Base-by-base conservation (phyloP, 2,113 vertebrate species). In the Collichthys lucidus region DNA sequence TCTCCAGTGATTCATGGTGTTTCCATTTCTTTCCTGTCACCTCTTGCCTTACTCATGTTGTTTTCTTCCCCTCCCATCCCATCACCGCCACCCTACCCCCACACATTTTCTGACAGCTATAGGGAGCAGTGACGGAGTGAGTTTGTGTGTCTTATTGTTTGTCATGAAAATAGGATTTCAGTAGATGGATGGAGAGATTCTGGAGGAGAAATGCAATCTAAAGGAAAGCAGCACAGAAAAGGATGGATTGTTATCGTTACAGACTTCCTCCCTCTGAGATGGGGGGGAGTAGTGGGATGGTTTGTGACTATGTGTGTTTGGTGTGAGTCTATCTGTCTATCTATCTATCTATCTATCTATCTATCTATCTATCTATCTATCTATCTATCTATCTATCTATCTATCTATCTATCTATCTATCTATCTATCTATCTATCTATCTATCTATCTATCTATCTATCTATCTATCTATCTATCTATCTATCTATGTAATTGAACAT, bases 101-200 rank as follows among this genome's bases (percentile, higher is more conserved):
- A 50, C 57, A 31, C 61, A 4, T 72, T 71, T 66, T 60, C 79
- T 87, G 84, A 78, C 93, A 92, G 88, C 90, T 79, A 82, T 85
- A 86, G 80, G 68, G 63, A 84, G 83, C 80, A 40, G 84, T 91
- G 92, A 93, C 84, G 80, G 90, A 92, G 90, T 83, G 88, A 83
- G 84, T 83, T 84, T 89, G 82, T 89, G 88, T 88, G 87, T 89
- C 85, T 86, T 79, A 90, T 91, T 93, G 92, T 93, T 92, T 93
- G 92, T 91, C 92, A 90, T 89, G 86, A 87, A 94, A 93, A 94
- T 91, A 75, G 89, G 89, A 93, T 93, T 93, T 91, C 77, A 24
- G 85, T 82, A 90, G 88, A 93, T 91, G 72, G 91, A 93, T 93
- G 90, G 87, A 87, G 74, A 87, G 87, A 91, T 93, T 91, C 55